Evolutionary conservation across 2,888 invertebrate genomes (phyloP), one percentile per base, ranked within the genome.

Genomic region (Bursaphelenchus okinawaensis): DNA sequence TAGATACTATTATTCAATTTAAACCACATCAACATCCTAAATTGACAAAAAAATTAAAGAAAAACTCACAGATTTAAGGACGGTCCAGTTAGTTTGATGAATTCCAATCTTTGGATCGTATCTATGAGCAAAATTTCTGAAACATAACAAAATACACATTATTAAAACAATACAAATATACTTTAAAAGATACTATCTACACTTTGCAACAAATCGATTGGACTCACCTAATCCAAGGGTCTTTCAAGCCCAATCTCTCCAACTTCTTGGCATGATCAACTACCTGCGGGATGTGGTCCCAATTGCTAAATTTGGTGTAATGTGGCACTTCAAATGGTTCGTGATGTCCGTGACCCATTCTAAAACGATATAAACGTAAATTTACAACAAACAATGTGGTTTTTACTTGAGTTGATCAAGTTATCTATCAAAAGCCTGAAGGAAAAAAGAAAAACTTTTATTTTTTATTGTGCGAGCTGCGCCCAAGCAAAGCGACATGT

Each of bases 171-270:
- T 1, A n/a, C 8, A 62, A 61, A 7, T 3, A 26, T 26, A 2
- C 12, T 22, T 23, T 7, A 52, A 52, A 23, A 19, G 22, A 65
- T 7, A 55, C 19, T 12, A 9, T 12, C 12, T 29, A 7, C 29
- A 29, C n/a, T n/a, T n/a, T n/a, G n/a, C n/a, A n/a, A n/a, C n/a
- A n/a, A n/a, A n/a, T n/a, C n/a, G n/a, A n/a, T n/a, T n/a, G n/a
- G n/a, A 59, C 55, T n/a, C 23, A 77, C 78, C 78, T 74, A 52
- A 81, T 81, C 79, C 79, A 80, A 8, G 80, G 80, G 67, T 80
- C 80, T 60, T 78, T 78, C 55, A 80, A 63, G 9, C 80, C 79
- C 55, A 81, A 50, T 40, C 79, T 74, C 7, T 67, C 76, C n/a
- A 80, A 73, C 12, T 77, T 69, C 56, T 77, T 74, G 57, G 78